These are phyloP conservation scores for Drosophila pegasa DNA, from an alignment of 2,888 invertebrate species.

Conservation along the genomic window DNA sequence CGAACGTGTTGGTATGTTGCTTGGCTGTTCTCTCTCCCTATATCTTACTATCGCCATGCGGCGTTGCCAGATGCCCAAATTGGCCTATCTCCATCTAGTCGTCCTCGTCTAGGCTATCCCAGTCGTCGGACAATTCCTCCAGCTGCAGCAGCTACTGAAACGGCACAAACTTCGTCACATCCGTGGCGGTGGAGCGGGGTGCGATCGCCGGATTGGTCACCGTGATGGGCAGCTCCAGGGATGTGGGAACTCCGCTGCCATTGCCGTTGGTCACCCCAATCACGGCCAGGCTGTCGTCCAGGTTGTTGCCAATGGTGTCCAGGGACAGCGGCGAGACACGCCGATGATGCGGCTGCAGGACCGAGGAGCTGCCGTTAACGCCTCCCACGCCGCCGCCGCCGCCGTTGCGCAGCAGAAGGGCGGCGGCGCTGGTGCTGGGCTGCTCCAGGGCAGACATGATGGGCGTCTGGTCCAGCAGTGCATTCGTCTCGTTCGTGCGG, in stretches of 20 bases:
- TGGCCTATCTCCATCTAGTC: too few relatives aligned
- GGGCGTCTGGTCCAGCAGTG: slow-evolving; percentile 90
- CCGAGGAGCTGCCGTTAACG: slow-evolving; percentile 81
- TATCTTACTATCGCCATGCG: neutral
- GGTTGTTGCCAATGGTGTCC: slow-evolving; percentile 54
- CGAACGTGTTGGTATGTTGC: neutral
- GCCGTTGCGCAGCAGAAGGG: slow-evolving; percentile 84
- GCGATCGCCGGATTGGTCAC: slow-evolving; percentile 91
- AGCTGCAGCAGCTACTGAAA: slow-evolving; percentile 41
- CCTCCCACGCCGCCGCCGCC: slow-evolving; percentile 85
- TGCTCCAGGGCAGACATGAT: slow-evolving; percentile 93
- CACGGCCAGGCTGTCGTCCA: slow-evolving; percentile 87
- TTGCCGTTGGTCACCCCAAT: slow-evolving; percentile 86
- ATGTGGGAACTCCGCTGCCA: slow-evolving; percentile 87
- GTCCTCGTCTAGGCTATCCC: slow-evolving; percentile 2
- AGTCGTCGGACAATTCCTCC: slow-evolving; percentile 1
- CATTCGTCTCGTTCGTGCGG: slow-evolving; percentile 90
- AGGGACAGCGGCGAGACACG: slow-evolving; percentile 42
- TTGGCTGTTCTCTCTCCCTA: neutral
- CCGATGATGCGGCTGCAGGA: slow-evolving; percentile 26
- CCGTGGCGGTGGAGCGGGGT: slow-evolving; percentile 76
- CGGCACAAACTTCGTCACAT: slow-evolving; percentile 40
- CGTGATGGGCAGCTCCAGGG: slow-evolving; percentile 90
- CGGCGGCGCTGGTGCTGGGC: slow-evolving; percentile 84
- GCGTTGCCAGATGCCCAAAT: neutral